A percentile compares a stretch with the other conserved stretches of the same genome.
phyloP scores from a whole-genome alignment of 2,888 invertebrate species.

The Lasioglossum leucozonium region DNA sequence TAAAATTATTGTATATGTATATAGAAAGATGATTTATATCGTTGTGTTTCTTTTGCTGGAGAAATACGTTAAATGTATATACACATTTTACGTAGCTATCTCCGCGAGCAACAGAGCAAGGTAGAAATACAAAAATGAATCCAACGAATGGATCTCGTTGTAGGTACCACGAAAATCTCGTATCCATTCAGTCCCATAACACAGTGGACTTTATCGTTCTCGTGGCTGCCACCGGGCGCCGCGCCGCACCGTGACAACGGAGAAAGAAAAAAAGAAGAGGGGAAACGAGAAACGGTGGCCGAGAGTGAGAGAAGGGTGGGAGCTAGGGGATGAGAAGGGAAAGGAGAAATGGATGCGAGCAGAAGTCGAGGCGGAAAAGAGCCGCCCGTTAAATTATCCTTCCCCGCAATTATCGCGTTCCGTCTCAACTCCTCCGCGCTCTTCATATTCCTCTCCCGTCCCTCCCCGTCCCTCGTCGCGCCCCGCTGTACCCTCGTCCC shows the following conservation, averaged over 20 bases:
- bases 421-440: slow-evolving; percentile 62
- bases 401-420: slow-evolving; percentile 74
- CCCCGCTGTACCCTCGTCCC: neutral
- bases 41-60: neutral
- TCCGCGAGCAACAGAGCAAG: neutral
- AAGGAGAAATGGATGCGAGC: slow-evolving; percentile 50
- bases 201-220: slow-evolving; percentile 30
- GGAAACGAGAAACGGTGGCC: neutral
- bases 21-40: neutral
- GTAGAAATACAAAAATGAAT: slow-evolving; percentile 6
- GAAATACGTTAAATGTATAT: neutral
- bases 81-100: neutral
- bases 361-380: slow-evolving; percentile 74
- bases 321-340: slow-evolving; percentile 14
- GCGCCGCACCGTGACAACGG: slow-evolving; percentile 12
- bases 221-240: slow-evolving; percentile 2
- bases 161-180: slow-evolving; percentile 18
- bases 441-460: slow-evolving; percentile 62
- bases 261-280: slow-evolving; percentile 28
- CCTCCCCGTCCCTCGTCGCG: slow-evolving; percentile 17
- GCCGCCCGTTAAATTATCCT: slow-evolving; percentile 76
- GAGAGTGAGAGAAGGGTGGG: slow-evolving; percentile 8
- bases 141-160: slow-evolving; percentile 19
- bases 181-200: slow-evolving; percentile 16
- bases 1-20: neutral